Percentiles rank a stretch among this genome's conserved stretches.
phyloP scores from a whole-genome alignment of 2,888 invertebrate genomes.

The Caenorhabditis doughertyi region DNA sequence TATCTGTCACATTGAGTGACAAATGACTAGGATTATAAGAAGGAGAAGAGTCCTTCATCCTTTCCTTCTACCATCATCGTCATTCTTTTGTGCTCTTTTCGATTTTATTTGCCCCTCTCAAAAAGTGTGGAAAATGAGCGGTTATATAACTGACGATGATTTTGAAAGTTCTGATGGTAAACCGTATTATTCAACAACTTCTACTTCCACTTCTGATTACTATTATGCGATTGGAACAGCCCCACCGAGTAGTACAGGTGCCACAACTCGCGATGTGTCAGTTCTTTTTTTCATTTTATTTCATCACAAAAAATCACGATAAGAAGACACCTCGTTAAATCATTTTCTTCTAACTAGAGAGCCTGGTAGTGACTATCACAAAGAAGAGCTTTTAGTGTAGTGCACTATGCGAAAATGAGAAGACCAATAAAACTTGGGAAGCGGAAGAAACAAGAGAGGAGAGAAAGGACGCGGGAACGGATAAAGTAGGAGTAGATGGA shows the following conservation, averaged over 20 bases:
- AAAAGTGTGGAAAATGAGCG: constrained; percentile 73
- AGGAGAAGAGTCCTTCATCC: constrained; percentile 21
- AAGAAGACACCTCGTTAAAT: constrained; percentile 47
- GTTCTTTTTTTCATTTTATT: constrained; percentile 20
- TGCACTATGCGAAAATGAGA: constrained; percentile 43
- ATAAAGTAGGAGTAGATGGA: constrained; percentile 7
- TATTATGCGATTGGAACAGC: constrained; percentile 65
- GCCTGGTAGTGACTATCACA: constrained; percentile 59
- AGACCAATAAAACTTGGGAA: constrained; percentile 45
- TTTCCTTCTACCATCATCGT: background rate
- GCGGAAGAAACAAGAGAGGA: constrained; percentile 1
- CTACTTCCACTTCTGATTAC: constrained; percentile 69
- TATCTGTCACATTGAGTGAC: constrained; percentile 52
- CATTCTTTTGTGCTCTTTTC: constrained; percentile 5
- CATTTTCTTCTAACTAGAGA: constrained; percentile 17
- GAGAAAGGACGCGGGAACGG: constrained; percentile 11
- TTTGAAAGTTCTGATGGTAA: constrained; percentile 72
- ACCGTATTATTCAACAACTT: constrained; percentile 72
- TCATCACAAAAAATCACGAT: constrained; percentile 5
- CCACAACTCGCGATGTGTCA: constrained; percentile 61
- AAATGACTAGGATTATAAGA: constrained; percentile 47
- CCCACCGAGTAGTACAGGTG: constrained; percentile 48
- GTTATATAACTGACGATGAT: constrained; percentile 75
- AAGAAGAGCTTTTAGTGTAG: constrained; percentile 25
- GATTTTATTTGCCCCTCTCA: constrained; percentile 1